A percentile compares a stretch with the other conserved stretches of the same genome.
Conservation (phyloP, 2,888 invertebrate genomes). For the Ophion ventricosus region DNA sequence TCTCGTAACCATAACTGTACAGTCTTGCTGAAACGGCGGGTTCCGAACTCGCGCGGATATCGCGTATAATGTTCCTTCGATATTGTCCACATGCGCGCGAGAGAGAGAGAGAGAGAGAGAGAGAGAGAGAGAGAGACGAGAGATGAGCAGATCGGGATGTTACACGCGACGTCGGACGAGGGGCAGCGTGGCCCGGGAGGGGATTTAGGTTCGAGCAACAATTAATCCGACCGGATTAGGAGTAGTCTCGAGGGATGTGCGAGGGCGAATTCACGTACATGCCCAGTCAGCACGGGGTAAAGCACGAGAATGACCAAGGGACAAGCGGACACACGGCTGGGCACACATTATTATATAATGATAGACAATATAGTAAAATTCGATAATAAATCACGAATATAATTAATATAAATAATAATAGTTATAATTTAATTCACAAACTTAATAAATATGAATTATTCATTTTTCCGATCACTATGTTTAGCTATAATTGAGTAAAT, state of each 20-base stretch:
- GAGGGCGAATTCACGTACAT: slow-evolving; percentile 38
- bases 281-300: slow-evolving; percentile 41
- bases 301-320: slow-evolving; percentile 15
- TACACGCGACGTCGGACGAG: slow-evolving; percentile 8
- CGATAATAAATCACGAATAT: too few species aligned
- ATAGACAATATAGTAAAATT: too few species aligned
- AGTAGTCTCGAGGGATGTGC: slow-evolving; percentile 63
- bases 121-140: background rate
- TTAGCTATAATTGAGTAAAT: too few species aligned
- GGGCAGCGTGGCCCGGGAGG: slow-evolving; percentile 16
- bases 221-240: slow-evolving; percentile 72
- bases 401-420: too few species aligned
- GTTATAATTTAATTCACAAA: too few species aligned
- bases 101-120: background rate
- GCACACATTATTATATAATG: background rate
- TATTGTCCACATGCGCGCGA: background rate
- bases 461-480: too few species aligned
- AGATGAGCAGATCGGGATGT: slow-evolving; percentile 34
- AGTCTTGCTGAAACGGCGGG: slow-evolving; percentile 34
- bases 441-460: too few species aligned
- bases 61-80: slow-evolving; percentile 47
- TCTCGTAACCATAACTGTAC: slow-evolving; percentile 33
- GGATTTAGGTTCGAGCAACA: slow-evolving; percentile 65
- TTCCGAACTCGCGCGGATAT: slow-evolving; percentile 50
- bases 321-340: background rate